Evolutionary conservation across 2,888 invertebrate species (phyloP), one percentile per base, ranked within the genome.

Genomic region (Scaptomyza flava): DNA sequence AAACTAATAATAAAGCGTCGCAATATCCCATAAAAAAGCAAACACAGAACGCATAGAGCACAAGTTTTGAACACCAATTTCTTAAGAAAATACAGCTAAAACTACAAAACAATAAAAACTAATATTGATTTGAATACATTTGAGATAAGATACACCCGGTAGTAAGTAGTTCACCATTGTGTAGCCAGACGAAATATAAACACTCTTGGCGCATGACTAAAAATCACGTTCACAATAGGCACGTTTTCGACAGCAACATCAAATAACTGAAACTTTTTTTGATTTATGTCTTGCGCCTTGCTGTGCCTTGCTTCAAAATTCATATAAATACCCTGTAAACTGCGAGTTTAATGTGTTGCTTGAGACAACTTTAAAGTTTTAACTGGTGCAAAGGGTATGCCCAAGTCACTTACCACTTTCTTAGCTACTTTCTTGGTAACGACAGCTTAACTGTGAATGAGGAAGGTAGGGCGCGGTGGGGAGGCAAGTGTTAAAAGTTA

Each of bases 171-270:
- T 17, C 17, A 17, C 17, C 17, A 17, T 17, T 17, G 17, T 17
- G 17, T 17, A 17, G 17, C 17, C 17, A 17, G 17, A 76, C 66
- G 79, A 82, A 71, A 64, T 82, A 86, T 86, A 77, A 83, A 80
- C 71, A 82, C 77, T 56, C 68, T 43, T 57, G 47, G 43, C 59
- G 68, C 65, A 71, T 72, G 50, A 56, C 68, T 42, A 31, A 62
- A 71, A 76, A 72, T 69, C 72, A 72, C 69, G 79, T 74, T 81
- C 69, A 46, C 68, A 61, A 53, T 60, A 68, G 86, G 79, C 87
- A 87, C 84, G 84, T 84, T 84, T 71, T 52, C 27, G 31, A 30
- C 42, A n/a, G n/a, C 6, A n/a, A 11, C 43, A 43, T 14, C 31
- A 20, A 42, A 66, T 59, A 61, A 59, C 63, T 67, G 61, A 66